Conservation (phyloP, 2,113 vertebrate genomes). For the Conger conger region DNA sequence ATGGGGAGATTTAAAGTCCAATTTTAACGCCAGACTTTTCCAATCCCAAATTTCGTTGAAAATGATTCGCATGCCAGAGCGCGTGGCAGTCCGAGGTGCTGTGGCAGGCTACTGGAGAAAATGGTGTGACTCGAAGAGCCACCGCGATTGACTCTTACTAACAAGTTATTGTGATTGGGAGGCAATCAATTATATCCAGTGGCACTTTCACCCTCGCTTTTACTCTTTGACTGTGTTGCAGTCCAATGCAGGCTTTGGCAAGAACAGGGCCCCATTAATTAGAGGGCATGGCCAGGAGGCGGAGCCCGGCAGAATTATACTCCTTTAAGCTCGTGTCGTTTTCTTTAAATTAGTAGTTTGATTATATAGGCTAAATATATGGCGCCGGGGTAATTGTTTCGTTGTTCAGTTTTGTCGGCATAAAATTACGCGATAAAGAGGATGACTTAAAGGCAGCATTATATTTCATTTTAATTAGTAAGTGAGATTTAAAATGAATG, state of each 20-base stretch:
- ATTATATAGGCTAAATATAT: constrained; percentile 31
- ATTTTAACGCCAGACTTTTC: constrained; percentile 58
- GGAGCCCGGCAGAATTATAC: constrained; percentile 86
- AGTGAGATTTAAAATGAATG: not conserved
- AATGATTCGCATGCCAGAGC: constrained; percentile 59
- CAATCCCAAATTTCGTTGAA: constrained; percentile 60
- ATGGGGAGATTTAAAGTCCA: constrained; percentile 44
- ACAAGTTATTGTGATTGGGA: constrained; percentile 99
- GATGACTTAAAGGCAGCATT: not conserved
- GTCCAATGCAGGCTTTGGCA: constrained; percentile 79
- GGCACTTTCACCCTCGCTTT: constrained; percentile 82
- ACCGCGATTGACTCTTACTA: constrained; percentile 94
- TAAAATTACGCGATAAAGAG: constrained; percentile 1
- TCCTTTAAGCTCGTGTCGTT: constrained; percentile 82
- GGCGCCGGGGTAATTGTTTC: constrained; percentile 14
- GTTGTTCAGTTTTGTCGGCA: not conserved
- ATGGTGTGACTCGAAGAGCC: constrained; percentile 83
- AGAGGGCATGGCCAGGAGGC: constrained; percentile 82
- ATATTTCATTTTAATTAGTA: not conserved
- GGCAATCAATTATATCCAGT: constrained; percentile 97
- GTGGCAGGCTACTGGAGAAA: constrained; percentile 60
- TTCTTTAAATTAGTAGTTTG: constrained; percentile 59
- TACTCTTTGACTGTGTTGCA: constrained; percentile 61
- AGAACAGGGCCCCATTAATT: constrained; percentile 87
- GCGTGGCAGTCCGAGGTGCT: constrained; percentile 67